Base-by-base conservation (phyloP, 2,888 invertebrate species). In the Pachycephus smyrnensis region DNA sequence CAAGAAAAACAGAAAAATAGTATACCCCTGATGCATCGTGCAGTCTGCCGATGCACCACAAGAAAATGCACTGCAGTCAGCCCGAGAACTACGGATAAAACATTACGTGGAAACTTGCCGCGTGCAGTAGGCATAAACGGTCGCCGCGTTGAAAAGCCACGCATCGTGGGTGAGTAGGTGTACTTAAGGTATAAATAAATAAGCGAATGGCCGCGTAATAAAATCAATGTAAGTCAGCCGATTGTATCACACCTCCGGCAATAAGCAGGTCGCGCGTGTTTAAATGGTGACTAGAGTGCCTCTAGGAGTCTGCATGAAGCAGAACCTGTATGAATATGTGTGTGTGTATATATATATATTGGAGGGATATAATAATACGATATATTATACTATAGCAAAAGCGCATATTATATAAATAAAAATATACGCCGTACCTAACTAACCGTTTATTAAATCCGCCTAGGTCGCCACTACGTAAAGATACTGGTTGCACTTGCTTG, bases 381-480 rank as follows among this genome's bases (percentile, higher is more conserved):
- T 81, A 82, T 82, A 84, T 80, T 76, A 73, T 75, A 77, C 69
- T 69, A 75, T 79, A 78, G 81, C 81, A 82, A 84, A 83, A 75
- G 55, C 81, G 84, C 75, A 77, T 79, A 84, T 86, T 86, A 86
- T 80, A 78, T 82, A 83, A 82, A 86, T 86, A 86, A 86, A 86
- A 84, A 82, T 80, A 33, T 33, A 23, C 1, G 69, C 2, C 68
- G n/a, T 68, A 76, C 77, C 79, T 73, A 55, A 68, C 55, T 73
- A 82, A 73, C 6, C 80, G 80, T 83, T 86, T 84, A 84, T 85
- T 79, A 83, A 83, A 79, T 82, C 31, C 40, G 2, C 33, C 71
- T 71, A 12, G n/a, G 55, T 55, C 55, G 55, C 23, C 23, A 55
- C 55, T 23, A 23, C 15, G 23, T 23, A 23, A 23, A 55, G 23